Conservation (phyloP, 1,140 invertebrate species). For the Scylla paramamosain region DNA sequence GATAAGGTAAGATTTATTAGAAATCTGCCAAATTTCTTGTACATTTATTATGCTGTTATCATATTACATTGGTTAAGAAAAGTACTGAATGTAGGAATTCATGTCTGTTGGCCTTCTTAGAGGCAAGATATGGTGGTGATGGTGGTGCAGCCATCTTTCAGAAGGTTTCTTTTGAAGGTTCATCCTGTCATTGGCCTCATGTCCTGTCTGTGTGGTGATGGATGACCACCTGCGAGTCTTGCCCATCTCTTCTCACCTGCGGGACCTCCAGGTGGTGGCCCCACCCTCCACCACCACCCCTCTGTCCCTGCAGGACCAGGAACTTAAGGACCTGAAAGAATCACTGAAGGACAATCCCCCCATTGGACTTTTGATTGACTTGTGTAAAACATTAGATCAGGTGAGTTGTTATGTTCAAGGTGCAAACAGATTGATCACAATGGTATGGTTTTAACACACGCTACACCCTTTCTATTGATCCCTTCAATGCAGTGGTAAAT, state of each 20-base stretch:
- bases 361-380: conserved; percentile 92
- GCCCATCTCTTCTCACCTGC: conserved; percentile 93
- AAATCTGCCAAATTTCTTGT: no score
- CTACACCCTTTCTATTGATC: no score
- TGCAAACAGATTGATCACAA: neutral
- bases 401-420: conserved; percentile 79
- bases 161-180: conserved; percentile 84
- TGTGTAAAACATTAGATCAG: conserved; percentile 97
- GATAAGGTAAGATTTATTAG: no score
- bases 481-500: no score
- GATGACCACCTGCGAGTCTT: conserved; percentile 96
- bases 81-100: no score
- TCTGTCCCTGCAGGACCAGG: conserved; percentile 79
- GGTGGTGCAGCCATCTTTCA: no score
- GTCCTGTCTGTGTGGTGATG: conserved; percentile 93
- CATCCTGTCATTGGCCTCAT: conserved; percentile 93
- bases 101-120: no score
- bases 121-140: no score
- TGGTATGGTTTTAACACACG: no score
- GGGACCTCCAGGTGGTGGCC: conserved; percentile 88
- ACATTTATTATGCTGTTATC: no score
- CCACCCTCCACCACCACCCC: conserved; percentile 79
- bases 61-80: no score
- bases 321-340: conserved; percentile 87
- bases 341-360: conserved; percentile 93